Percentiles rank a stretch among this genome's conserved stretches.
These are phyloP conservation scores for Hemiscyllium ocellatum DNA, from an alignment of 2,113 vertebrate species.

Conservation along the genomic window DNA sequence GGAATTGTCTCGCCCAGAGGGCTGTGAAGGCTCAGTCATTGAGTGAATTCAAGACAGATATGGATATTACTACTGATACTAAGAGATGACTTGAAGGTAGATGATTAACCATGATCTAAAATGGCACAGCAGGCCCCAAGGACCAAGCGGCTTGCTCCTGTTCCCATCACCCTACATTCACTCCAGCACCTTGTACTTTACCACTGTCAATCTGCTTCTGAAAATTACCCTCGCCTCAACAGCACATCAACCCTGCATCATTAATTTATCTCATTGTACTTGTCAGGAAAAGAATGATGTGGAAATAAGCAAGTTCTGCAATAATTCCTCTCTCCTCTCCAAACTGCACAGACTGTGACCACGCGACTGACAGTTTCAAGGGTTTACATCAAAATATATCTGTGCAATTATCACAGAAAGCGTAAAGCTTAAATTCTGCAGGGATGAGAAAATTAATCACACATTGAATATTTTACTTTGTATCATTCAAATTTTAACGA, in stretches of 20 bases:
- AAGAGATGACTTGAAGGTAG: too few relatives aligned
- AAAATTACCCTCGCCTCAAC: neutral
- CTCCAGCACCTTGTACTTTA: too few relatives aligned
- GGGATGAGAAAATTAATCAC: neutral
- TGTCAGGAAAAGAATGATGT: neutral
- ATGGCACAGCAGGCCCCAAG: too few relatives aligned
- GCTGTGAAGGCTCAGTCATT: too few relatives aligned
- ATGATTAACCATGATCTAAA: too few relatives aligned
- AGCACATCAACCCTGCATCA: neutral
- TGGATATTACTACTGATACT: too few relatives aligned
- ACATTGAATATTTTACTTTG: conserved; percentile 6
- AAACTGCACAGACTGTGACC: neutral
- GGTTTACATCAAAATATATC: neutral
- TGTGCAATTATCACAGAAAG: neutral
- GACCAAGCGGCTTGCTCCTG: too few relatives aligned
- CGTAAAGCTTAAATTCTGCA: neutral
- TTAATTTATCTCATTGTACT: conserved; percentile 5
- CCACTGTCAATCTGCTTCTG: neutral
- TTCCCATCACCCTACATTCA: neutral
- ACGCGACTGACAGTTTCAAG: neutral
- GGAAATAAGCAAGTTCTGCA: neutral
- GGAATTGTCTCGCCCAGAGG: too few relatives aligned
- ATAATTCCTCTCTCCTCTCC: neutral
- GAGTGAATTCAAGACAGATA: too few relatives aligned
- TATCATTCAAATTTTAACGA: neutral